Conservation (phyloP, 2,888 invertebrate genomes). For the Dermolepida albohirtum region DNA sequence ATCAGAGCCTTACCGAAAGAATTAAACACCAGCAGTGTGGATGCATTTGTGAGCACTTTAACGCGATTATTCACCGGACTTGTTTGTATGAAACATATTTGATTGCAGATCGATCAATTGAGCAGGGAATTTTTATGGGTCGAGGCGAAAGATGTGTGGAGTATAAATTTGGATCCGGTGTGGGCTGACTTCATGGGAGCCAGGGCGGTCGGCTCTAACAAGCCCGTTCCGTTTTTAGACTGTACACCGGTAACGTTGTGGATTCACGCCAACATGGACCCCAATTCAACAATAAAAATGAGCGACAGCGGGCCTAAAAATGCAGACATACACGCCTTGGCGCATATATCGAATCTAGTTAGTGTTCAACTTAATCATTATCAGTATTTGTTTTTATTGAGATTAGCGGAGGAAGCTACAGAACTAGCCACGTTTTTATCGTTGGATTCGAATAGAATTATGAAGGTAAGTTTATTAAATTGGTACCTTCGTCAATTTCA, state of each 20-base stretch:
- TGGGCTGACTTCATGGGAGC: slow-evolving; percentile 95
- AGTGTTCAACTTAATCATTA: slow-evolving; percentile 94
- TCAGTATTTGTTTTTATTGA: slow-evolving; percentile 89
- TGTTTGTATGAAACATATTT: slow-evolving; percentile 27
- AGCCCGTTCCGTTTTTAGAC: slow-evolving; percentile 84
- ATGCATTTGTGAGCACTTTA: slow-evolving; percentile 55
- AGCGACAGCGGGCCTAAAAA: slow-evolving; percentile 56
- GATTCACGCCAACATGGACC: slow-evolving; percentile 71
- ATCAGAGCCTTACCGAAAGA: slow-evolving; percentile 61
- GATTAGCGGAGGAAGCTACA: slow-evolving; percentile 83
- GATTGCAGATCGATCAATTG: slow-evolving; percentile 58
- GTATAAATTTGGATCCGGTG: slow-evolving; percentile 86
- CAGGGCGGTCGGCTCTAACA: slow-evolving; percentile 77
- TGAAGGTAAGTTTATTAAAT: slow-evolving; percentile 61
- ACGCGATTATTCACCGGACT: neutral
- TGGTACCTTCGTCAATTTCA: neutral
- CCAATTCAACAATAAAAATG: slow-evolving; percentile 60
- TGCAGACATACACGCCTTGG: slow-evolving; percentile 83
- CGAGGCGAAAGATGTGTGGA: slow-evolving; percentile 91
- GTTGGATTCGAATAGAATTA: slow-evolving; percentile 80
- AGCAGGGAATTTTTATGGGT: slow-evolving; percentile 74
- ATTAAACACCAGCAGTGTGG: slow-evolving; percentile 56
- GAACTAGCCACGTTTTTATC: slow-evolving; percentile 84
- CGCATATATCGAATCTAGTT: slow-evolving; percentile 85
- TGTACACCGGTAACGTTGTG: slow-evolving; percentile 90